Base-by-base conservation (phyloP, 2,113 vertebrate species). In the Neodon shergylaensis region DNA sequence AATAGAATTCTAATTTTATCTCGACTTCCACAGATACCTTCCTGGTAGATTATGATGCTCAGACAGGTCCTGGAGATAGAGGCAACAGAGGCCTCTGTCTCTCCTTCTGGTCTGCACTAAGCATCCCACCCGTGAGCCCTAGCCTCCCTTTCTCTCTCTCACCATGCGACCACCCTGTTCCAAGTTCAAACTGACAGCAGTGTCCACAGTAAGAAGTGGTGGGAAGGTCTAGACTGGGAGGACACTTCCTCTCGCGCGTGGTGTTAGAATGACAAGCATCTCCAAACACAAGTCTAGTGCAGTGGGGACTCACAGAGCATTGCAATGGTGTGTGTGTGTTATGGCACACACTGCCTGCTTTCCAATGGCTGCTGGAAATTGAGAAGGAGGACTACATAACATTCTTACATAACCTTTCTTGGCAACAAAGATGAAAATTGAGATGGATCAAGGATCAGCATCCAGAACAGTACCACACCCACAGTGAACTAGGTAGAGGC, bases 271-370 rank as follows among this genome's bases (percentile, higher is more conserved):
- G 4, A 19, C 26, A 85, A 5, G 16, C 17, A 47, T 47, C 83
- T 66, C 16, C 61, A 31, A 7, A 85, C 21, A 85, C 21, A 31
- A 47, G 54, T 47, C 21, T 19, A 22, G 61, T 19, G 65, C 61
- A 47, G 21, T 85, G 63, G 83, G 36, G 39, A 66, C 26, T 17
- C 54, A 13, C 58, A 10, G 54, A 14, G 24, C n/a, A 4, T 31
- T 83, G 58, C 3, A 83, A 9, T 19, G 3, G 3, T 63, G 74
- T 7, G n/a, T 54, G 58, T 65, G 58, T 63, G 74, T 7, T 58
- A 5, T 2, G 0, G n/a, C 3, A 26, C 79, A 61, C n/a, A 26
- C 13, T 16, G n/a, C 36, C 54, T 0, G 0, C 39, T 86, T 49
- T 49, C 31, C 44, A 86, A 13, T 21, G 28, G 10, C 14, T 44